Conservation (phyloP, 2,888 invertebrate genomes). For the Trachelus tabidus region DNA sequence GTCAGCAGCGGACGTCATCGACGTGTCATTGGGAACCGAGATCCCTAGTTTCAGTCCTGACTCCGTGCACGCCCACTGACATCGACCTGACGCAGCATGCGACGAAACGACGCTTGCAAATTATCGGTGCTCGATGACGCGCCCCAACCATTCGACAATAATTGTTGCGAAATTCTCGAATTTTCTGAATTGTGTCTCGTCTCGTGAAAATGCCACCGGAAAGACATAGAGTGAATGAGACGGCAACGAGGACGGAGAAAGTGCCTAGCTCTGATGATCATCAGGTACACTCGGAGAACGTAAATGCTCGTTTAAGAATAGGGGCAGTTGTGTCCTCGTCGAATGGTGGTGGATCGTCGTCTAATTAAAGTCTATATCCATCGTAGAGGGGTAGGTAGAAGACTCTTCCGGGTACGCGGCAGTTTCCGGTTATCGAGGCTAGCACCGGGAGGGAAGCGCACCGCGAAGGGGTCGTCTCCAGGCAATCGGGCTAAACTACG, state of each 20-base stretch:
- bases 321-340: neutral
- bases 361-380: constrained; percentile 35
- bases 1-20: constrained; percentile 66
- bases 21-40: constrained; percentile 63
- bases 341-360: constrained; percentile 18
- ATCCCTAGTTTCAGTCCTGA: constrained; percentile 30
- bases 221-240: neutral
- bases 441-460: constrained; percentile 39
- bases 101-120: constrained; percentile 41
- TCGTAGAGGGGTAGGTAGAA: constrained; percentile 36
- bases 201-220: neutral
- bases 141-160: neutral
- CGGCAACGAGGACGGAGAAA: neutral
- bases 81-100: constrained; percentile 56
- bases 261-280: neutral
- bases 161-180: neutral
- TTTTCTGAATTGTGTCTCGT: neutral
- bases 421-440: constrained; percentile 24
- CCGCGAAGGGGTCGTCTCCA: constrained; percentile 55
- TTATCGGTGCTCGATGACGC: constrained; percentile 40
- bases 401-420: constrained; percentile 13
- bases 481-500: constrained; percentile 62
- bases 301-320: neutral
- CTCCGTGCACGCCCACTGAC: constrained; percentile 23
- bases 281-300: neutral